Evolutionary conservation across 2,113 vertebrate genomes (phyloP).

Genomic region (Callopanchax toddi): DNA sequence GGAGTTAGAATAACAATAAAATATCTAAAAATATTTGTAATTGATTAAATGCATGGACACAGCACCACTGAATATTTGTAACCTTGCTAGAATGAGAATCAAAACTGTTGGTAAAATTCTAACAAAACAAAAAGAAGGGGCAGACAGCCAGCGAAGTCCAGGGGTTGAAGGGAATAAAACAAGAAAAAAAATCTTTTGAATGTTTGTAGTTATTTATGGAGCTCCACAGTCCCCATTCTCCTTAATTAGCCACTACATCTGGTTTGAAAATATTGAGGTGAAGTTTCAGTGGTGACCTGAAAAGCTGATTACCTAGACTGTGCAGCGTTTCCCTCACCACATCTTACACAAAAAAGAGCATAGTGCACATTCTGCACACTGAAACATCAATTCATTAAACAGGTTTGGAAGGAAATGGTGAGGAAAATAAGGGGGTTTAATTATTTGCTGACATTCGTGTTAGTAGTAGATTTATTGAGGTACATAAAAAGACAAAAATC

Average conservation of each 20-base stretch:
- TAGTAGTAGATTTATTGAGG: conserved; percentile 18
- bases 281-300: neutral
- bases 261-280: neutral
- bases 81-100: neutral
- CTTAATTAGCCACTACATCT: neutral
- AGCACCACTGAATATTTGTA: neutral
- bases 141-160: neutral
- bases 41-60: neutral
- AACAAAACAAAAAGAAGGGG: neutral
- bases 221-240: neutral
- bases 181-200: too few species aligned
- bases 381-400: conserved; percentile 15
- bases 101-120: neutral
- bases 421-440: conserved; percentile 17
- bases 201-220: neutral
- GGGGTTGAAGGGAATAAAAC: neutral
- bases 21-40: too few species aligned
- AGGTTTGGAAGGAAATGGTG: conserved; percentile 37
- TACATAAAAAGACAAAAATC: neutral
- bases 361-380: conserved; percentile 10
- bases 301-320: neutral
- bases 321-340: neutral
- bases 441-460: conserved; percentile 36
- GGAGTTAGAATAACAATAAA: too few species aligned
- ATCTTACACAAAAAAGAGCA: conserved; percentile 7